Evolutionary conservation across 1,140 invertebrate genomes (phyloP), one percentile per base, ranked within the genome.

Genomic region (Pteromalus puparum): DNA sequence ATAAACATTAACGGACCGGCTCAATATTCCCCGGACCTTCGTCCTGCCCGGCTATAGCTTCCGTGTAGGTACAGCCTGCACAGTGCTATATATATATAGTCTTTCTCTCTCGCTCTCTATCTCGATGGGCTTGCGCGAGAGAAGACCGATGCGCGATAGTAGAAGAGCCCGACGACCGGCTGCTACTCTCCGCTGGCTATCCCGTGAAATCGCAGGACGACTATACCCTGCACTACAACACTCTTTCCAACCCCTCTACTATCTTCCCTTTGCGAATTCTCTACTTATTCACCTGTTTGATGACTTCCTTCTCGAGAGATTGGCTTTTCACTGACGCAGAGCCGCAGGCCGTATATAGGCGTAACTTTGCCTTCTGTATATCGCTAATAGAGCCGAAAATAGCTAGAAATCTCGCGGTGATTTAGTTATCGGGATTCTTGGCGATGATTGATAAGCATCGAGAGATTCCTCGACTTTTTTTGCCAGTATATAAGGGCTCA

Each of bases 1-100:
- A 92, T 91, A 92, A 92, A 92, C 90, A 92, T 93, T 92, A 92
- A 92, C 90, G 89, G 91, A 90, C 88, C 91, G 89, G 91, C 91
- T 93, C 91, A 91, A 93, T 92, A 92, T 92, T 92, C 90, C 89
- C 89, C 89, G 89, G 91, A 89, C 88, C 89, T 90, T 87, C 86
- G 87, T 87, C 85, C 86, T 80, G 81, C 70, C 76, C 82, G 42
- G 30, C 67, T 30, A 42, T 67, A 78, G 48, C n/a, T n/a, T n/a
- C n/a, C n/a, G n/a, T n/a, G n/a, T n/a, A n/a, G n/a, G n/a, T n/a
- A n/a, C n/a, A n/a, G n/a, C n/a, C n/a, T n/a, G n/a, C n/a, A n/a
- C n/a, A n/a, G n/a, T n/a, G n/a, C 18, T 34, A 34, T 34, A 13
- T 18, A 15, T 53, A 53, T 53, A 53, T 53, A 53, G 48, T 18